Conservation (phyloP, 1,140 invertebrate genomes). For the Epicauta chinensis region DNA sequence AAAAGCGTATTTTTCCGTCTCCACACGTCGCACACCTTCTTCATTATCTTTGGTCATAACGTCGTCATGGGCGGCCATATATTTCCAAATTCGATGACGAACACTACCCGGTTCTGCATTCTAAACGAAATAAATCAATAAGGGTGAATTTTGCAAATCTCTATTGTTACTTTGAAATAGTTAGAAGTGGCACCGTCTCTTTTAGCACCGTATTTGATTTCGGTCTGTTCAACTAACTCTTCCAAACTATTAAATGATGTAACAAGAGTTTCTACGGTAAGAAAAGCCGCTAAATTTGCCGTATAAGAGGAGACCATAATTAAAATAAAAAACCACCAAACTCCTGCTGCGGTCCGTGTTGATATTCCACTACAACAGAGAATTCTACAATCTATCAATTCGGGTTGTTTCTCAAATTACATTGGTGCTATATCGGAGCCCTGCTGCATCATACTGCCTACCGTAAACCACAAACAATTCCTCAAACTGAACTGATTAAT, state of each 20-base stretch:
- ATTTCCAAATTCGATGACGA: slow-evolving; percentile 61
- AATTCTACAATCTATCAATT: not conserved
- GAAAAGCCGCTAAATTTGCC: slow-evolving; percentile 92
- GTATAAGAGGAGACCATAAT: slow-evolving; percentile 97
- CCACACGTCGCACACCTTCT: slow-evolving; percentile 62
- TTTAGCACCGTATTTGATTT: slow-evolving; percentile 83
- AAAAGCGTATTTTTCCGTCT: slow-evolving; percentile 61
- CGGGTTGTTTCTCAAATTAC: slow-evolving; percentile 32
- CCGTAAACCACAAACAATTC: slow-evolving; percentile 51
- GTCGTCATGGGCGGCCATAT: slow-evolving; percentile 57
- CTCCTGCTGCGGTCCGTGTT: slow-evolving; percentile 68
- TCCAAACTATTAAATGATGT: slow-evolving; percentile 76
- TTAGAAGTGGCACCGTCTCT: slow-evolving; percentile 70
- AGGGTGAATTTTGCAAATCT: not conserved
- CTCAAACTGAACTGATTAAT: slow-evolving; percentile 63
- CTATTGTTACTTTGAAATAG: slow-evolving; percentile 78
- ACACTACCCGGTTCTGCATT: slow-evolving; percentile 9
- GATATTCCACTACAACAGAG: slow-evolving; percentile 62
- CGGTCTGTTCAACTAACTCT: slow-evolving; percentile 72
- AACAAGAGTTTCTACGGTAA: slow-evolving; percentile 81
- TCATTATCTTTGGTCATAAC: slow-evolving; percentile 63
- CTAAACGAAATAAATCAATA: not conserved
- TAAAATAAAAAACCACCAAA: slow-evolving; percentile 94
- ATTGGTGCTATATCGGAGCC: slow-evolving; percentile 75
- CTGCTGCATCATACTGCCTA: slow-evolving; percentile 72